Evolutionary conservation across 2,797 vertebrate genomes (phyloP), one percentile per base, ranked within the genome.

Genomic region (Acanthopagrus latus): DNA sequence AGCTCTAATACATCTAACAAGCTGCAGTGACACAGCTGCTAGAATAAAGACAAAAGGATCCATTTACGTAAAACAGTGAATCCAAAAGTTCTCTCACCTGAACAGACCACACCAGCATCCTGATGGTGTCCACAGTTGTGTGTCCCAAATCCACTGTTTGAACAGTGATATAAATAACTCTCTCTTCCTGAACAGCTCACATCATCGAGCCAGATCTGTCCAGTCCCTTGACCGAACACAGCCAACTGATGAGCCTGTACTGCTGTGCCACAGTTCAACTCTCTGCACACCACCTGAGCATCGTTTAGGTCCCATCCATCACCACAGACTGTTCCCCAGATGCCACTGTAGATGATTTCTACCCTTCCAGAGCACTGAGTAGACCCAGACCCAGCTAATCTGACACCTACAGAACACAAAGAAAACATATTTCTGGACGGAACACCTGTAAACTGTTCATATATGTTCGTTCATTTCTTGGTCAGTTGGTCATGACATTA

Each of bases 301-400:
- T 66, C 55, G 17, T 46, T 18, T 27, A 67, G 3, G 46, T 71
- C 60, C 57, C 56, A 82, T 18, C 0, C 0, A 2, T 70, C 23
- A 44, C 69, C 72, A 57, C 76, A 85, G 4, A 85, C 74, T 0
- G 67, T 82, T 68, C 79, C 78, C 83, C 83, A 85, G 7, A 3
- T 3, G 0, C 6, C 1, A 2, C 27, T 33, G 12, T 82, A 17
- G 7, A 18, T 9, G 3, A 80, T 18, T 51, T 74, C 47, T 21
- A 75, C 59, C 51, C 63, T 72, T 25, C 76, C 76, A 60, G 68
- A 59, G 56, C 55, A 78, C 10, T 0, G 12, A 5, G 47, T 21
- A 8, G 64, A 41, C 7, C 13, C 50, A 29, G 7, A 1, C 29
- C 29, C 29, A 29, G 29, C 5, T 18, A 65, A 18, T 47, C 52